These are phyloP conservation scores for Axea sp. DNA, from an alignment of 2,888 invertebrate species.

Conservation along the genomic window DNA sequence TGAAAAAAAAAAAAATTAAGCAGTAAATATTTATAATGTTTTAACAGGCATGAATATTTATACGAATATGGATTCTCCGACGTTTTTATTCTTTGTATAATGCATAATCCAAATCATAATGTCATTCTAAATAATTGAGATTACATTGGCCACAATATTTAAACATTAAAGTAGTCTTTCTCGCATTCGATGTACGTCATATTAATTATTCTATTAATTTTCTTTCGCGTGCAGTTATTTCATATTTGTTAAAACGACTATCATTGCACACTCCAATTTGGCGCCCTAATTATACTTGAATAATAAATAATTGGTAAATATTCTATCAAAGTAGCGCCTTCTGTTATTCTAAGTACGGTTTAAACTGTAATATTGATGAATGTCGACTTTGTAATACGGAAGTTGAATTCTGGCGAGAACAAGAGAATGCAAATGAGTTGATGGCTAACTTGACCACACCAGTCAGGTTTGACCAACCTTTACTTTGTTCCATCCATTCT, in stretches of 20 bases:
- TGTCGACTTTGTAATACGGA: conserved; percentile 30
- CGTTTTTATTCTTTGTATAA: no score
- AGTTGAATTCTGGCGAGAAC: conserved; percentile 64
- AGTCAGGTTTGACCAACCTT: conserved; percentile 65
- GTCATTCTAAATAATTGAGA: no score
- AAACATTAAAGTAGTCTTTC: no score
- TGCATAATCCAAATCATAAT: no score
- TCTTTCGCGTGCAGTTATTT: background rate
- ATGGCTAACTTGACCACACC: conserved; percentile 70
- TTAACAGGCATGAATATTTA: no score
- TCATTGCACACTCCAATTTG: conserved; percentile 20
- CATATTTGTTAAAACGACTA: conserved; percentile 5
- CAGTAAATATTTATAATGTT: no score
- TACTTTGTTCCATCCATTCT: conserved; percentile 45
- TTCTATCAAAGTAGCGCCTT: conserved; percentile 31
- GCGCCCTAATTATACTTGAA: conserved; percentile 29
- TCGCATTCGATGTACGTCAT: no score
- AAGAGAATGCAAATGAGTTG: conserved; percentile 74
- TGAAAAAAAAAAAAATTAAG: no score
- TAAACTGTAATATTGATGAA: conserved; percentile 37
- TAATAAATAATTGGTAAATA: conserved; percentile 36
- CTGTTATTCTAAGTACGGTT: conserved; percentile 36
- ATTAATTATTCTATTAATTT: conserved; percentile 2
- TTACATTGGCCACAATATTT: no score
- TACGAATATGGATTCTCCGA: no score